Evolutionary conservation across 2,888 invertebrate species (phyloP), one percentile per base, ranked within the genome.

Genomic region (Kuschelorhynchus macadamiae): DNA sequence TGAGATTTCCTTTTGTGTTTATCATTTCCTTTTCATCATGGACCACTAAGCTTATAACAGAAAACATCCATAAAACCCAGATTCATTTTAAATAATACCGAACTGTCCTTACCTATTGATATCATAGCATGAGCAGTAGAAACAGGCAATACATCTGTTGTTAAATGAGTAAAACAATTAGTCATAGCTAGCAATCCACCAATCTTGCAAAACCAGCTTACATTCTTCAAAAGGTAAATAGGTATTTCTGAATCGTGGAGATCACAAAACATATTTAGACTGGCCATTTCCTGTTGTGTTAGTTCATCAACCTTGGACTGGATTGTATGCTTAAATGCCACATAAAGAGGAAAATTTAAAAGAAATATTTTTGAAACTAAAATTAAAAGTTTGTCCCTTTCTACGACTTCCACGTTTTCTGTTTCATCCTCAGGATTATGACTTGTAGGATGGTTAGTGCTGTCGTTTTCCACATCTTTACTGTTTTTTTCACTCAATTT

Each of bases 221-320:
- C 96, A 85, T 97, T 96, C 62, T 95, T 89, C 67, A 97, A 87
- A 72, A 97, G 87, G 82, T 94, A 94, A 65, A 95, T 92, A 20
- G 96, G 95, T 80, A 96, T 93, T 84, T 97, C 97, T 60, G 95
- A 93, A 84, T 97, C 97, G 85, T 96, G 93, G 52, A 96, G 87
- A 85, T 97, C 96, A 85, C 96, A 96, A 81, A 91, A 95, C 71
- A 91, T 88, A 82, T 91, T 91, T 72, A 93, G 84, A 76, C 88
- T 89, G 77, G 90, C 90, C 83, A 92, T 92, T 85, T 96, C 96
- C 80, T 94, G 93, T 76, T 93, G 90, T 8, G 92, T 90, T 7
- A 95, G 86, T 76, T 95, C 94, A 85, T 94, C 94, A 67, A 93
- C 84, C 72, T 93, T 91, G 50, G 92, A 89, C 78, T 93, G 90